Evolutionary conservation across 1,140 invertebrate species (phyloP), one percentile per base, ranked within the genome.

Genomic region (Drosophila leontia): DNA sequence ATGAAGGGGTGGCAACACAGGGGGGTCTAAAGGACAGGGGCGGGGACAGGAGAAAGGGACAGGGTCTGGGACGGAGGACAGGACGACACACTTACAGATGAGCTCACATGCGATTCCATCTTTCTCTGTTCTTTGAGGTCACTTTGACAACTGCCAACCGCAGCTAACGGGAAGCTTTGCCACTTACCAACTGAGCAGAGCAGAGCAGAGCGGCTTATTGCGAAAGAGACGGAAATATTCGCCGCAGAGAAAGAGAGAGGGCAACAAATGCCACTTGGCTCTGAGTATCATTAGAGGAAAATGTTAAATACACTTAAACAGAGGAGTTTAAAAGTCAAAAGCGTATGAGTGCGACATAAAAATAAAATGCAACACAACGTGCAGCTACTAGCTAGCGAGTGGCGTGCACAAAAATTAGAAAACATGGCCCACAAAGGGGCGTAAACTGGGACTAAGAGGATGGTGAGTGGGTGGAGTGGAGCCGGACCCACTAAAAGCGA

Each of bases 231-330:
- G 17, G 42, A 39, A 34, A 50, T 17, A 17, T 39, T 55, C 15
- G 17, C 53, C 39, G 35, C 39, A 77, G 53, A 29, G 63, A 39
- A 35, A 35, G 15, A 29, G 12, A 35, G 45, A 26, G 19, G 35
- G 60, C 59, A 81, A 81, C 81, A 78, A 88, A 90, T 76, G 78
- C 63, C 70, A 85, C 85, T 90, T 90, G 81, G 68, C 70, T 74
- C 81, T 64, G 86, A 90, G 85, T 90, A 90, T 91, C 81, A 90
- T 90, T 90, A 79, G 72, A 77, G 75, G 69, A 85, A 87, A 90
- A 91, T 85, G 86, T 88, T 90, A 91, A 90, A 90, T 85, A 90
- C 78, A 90, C 85, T 88, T 84, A 60, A 69, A 64, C 65, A 44
- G 58, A 71, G 67, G 56, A 81, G 78, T 77, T 84, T 80, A 90